phyloP scores from a whole-genome alignment of 2,113 vertebrate genomes.

The Edolisoma coerulescens region DNA sequence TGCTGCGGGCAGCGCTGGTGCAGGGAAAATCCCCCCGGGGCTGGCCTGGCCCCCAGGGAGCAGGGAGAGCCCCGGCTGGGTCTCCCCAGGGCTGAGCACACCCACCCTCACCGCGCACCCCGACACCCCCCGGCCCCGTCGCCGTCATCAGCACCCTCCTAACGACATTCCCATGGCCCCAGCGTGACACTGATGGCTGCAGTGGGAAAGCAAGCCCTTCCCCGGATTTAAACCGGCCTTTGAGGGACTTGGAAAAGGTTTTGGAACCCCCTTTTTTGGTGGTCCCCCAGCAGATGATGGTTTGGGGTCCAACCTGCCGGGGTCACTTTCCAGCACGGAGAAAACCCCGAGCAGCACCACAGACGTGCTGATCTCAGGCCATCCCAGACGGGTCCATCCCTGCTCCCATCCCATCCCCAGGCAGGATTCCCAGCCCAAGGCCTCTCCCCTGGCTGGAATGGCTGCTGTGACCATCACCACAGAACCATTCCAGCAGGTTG shows the following conservation, averaged over 20 bases:
- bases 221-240: not conserved
- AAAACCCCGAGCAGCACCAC: fast-evolving
- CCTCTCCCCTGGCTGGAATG: not conserved
- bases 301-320: fast-evolving
- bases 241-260: not conserved
- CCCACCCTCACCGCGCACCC: fast-evolving
- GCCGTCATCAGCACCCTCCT: fast-evolving
- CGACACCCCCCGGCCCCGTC: fast-evolving
- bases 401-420: not conserved
- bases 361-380: fast-evolving
- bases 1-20: not conserved
- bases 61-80: not conserved
- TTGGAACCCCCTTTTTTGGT: fast-evolving
- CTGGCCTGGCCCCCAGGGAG: not conserved
- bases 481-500: not conserved
- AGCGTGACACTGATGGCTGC: fast-evolving
- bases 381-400: not conserved
- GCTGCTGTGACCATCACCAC: not conserved
- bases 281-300: fast-evolving
- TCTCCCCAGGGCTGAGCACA: not conserved
- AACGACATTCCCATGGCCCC: not conserved
- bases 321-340: fast-evolving
- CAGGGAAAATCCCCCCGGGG: not conserved
- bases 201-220: not conserved
- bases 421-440: not conserved